These are phyloP conservation scores for Henricia sp. DNA, from an alignment of 53 echinoderm and acorn worm genomes.

Conservation along the genomic window DNA sequence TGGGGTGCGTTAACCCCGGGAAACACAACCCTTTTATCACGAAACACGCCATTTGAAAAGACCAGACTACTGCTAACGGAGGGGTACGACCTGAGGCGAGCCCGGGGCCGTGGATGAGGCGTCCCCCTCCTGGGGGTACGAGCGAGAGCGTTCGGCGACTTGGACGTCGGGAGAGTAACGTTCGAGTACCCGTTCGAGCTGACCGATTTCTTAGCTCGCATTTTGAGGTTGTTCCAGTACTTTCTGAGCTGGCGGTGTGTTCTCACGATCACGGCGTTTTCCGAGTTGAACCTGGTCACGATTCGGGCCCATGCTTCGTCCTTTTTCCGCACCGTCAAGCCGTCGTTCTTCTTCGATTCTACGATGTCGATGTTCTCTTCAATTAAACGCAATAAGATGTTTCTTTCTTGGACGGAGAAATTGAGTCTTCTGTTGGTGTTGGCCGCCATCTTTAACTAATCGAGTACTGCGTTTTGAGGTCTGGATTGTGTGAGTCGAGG, in stretches of 20 bases:
- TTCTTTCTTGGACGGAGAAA: constrained; percentile 27
- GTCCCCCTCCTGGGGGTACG: too few species aligned
- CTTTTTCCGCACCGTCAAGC: constrained; percentile 26
- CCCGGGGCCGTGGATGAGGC: too few species aligned
- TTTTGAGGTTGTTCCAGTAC: constrained; percentile 56
- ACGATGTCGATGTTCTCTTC: constrained; percentile 52
- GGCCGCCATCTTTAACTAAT: not conserved
- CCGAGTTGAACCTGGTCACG: constrained; percentile 42
- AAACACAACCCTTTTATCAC: not conserved
- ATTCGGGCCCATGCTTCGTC: constrained; percentile 41
- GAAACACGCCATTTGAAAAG: too few species aligned
- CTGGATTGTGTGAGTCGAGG: too few species aligned
- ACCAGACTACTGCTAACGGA: too few species aligned
- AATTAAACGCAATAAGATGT: constrained; percentile 29
- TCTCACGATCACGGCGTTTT: constrained; percentile 21
- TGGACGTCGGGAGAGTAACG: not conserved
- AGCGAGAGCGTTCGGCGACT: not conserved
- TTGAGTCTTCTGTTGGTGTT: constrained; percentile 15
- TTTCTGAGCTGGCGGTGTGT: constrained; percentile 49
- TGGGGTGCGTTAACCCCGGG: not conserved
- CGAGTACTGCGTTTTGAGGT: not conserved
- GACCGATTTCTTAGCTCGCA: constrained; percentile 50
- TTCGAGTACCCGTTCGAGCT: not conserved
- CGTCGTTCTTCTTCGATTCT: constrained; percentile 54
- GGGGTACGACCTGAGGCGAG: too few species aligned